Percentiles rank a stretch among this genome's conserved stretches.
Conservation (phyloP, 2,113 vertebrate species). For the Tretioscincus oriximinensis region DNA sequence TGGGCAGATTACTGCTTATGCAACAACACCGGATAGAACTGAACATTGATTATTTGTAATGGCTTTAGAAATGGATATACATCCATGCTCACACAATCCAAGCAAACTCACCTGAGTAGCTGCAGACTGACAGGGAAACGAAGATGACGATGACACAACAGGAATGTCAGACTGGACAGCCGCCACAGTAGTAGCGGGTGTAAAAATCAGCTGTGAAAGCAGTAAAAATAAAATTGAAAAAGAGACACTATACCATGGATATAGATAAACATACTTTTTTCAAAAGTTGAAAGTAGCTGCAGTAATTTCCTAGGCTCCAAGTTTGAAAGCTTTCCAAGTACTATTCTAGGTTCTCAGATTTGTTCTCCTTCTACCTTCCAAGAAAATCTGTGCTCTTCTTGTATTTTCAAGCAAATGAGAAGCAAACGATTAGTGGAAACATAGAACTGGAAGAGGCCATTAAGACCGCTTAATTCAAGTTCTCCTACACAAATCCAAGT, state of each 20-base stretch:
- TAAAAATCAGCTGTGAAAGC: slow-evolving; percentile 88
- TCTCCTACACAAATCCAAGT: too few species aligned
- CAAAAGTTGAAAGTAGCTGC: slow-evolving; percentile 5
- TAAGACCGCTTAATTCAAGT: background rate
- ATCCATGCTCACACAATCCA: slow-evolving; percentile 12
- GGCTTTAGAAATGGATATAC: background rate
- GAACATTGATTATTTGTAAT: background rate
- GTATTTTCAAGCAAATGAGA: background rate
- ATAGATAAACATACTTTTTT: background rate
- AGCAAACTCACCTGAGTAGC: slow-evolving; percentile 83
- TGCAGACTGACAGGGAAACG: slow-evolving; percentile 83
- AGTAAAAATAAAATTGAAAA: slow-evolving; percentile 54
- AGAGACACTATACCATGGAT: slow-evolving; percentile 30
- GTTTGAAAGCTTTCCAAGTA: background rate
- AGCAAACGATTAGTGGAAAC: background rate
- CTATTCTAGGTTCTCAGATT: background rate
- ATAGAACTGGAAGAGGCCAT: background rate
- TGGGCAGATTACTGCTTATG: too few species aligned
- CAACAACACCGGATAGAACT: background rate
- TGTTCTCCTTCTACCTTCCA: background rate
- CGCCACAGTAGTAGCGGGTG: slow-evolving; percentile 89
- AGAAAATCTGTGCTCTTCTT: background rate
- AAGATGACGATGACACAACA: slow-evolving; percentile 79
- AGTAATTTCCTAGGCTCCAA: background rate
- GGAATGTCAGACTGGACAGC: slow-evolving; percentile 91